These are phyloP conservation scores for Girardia tigrina DNA, from an alignment of 2,888 invertebrate genomes.

Conservation along the genomic window DNA sequence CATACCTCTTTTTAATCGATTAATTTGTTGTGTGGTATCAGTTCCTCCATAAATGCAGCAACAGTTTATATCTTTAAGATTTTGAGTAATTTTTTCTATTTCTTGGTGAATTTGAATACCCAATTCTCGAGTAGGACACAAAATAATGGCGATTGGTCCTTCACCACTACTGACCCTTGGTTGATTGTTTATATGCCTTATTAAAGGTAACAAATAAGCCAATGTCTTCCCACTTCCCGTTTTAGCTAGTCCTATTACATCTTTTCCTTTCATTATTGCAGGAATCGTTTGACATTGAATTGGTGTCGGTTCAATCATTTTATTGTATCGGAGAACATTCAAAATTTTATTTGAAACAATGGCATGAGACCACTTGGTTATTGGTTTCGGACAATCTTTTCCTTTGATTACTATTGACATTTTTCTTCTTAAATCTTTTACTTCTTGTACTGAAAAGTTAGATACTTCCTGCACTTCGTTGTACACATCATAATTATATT, in stretches of 20 bases:
- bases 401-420: neutral
- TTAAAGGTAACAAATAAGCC: neutral
- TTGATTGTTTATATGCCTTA: neutral
- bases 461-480: neutral
- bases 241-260: slow-evolving; percentile 7
- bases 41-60: slow-evolving; percentile 6
- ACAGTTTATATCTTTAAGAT: neutral
- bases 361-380: neutral
- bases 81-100: neutral
- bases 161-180: neutral
- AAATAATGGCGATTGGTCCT: slow-evolving; percentile 3
- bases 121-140: slow-evolving; percentile 16
- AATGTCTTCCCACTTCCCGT: slow-evolving; percentile 16
- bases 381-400: slow-evolving; percentile 13
- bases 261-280: neutral
- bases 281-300: slow-evolving; percentile 14
- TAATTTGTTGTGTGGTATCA: neutral
- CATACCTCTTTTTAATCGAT: neutral
- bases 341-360: neutral
- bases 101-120: neutral
- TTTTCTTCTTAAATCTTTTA: neutral
- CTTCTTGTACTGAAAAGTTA: neutral
- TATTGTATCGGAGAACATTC: neutral
- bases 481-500: neutral
- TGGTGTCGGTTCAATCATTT: neutral